Base-by-base conservation (phyloP, 2,797 vertebrate species). In the Phylloscopus collybita region DNA sequence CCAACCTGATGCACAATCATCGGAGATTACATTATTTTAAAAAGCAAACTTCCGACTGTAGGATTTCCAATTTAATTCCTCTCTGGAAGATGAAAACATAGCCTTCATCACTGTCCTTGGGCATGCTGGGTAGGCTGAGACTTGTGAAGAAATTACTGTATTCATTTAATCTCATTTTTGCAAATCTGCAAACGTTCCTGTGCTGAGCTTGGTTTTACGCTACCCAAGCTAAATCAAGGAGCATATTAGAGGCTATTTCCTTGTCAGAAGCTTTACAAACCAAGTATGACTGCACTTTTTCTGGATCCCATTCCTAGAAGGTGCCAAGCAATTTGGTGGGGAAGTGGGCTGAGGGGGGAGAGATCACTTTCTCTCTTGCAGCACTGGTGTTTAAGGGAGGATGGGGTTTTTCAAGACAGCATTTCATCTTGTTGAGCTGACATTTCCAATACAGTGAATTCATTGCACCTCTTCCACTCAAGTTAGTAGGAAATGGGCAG, bases 21-120 rank as follows among this genome's bases (percentile, higher is more conserved):
- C 29, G 15, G 56, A 53, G 90, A 90, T 91, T 76, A 80, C 71
- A 82, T 96, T 96, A 94, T 59, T 88, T 82, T 73, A 72, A 94
- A 95, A 94, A 92, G 38, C 86, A 97, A 94, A 73, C 92, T 97
- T 97, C 96, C 94, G 95, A 92, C 71, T 84, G 56, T 53, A 91
- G 62, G 44, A 90, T 88, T 94, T 96, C 71, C 82, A 86, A 95
- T 91, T 86, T 86, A 93, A 93, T 96, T 95, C 95, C 62, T 74
- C 80, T 42, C 51, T 93, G 90, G 67, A 84, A 95, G 67, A 94
- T 85, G 60, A 95, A 97, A 97, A 96, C 74, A 91, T 27, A 96
- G 70, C 54, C 85, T 90, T 94, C 72, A 86, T 61, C 76, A 27
- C n/a, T 59, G 29, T 73, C 65, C 65, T 80, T 65, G 79, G 38